Conservation (phyloP, 2,113 vertebrate genomes). For the Zosterops japonicus region DNA sequence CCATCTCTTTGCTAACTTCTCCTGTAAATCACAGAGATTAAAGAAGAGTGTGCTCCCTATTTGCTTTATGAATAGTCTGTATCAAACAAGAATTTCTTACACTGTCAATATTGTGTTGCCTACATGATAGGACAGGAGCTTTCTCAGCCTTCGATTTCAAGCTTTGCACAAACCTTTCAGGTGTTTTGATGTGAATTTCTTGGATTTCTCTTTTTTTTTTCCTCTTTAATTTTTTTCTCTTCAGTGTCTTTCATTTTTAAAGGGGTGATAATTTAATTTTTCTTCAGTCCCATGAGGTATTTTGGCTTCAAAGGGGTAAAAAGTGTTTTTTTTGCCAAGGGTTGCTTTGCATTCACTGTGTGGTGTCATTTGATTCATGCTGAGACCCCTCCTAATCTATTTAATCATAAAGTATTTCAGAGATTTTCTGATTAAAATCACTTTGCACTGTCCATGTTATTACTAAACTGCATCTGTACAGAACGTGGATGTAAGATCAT, state of each 20-base stretch:
- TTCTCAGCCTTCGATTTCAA: neutral
- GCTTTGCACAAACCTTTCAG: neutral
- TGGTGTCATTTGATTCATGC: neutral
- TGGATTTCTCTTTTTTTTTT: neutral
- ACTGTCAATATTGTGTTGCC: neutral
- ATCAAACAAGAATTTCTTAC: neutral
- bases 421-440: neutral
- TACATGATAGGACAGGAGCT: neutral
- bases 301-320: neutral
- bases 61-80: neutral
- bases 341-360: neutral
- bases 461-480: neutral
- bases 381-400: neutral
- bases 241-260: neutral
- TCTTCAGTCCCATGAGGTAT: neutral
- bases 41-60: neutral
- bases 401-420: neutral
- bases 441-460: neutral
- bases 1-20: neutral
- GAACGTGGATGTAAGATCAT: neutral
- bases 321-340: neutral
- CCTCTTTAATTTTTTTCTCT: neutral
- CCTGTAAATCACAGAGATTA: neutral
- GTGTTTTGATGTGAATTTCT: neutral
- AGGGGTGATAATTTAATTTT: neutral